Evolutionary conservation across 2,113 vertebrate species (phyloP).

Genomic region (Neodontobutis hainanensis): DNA sequence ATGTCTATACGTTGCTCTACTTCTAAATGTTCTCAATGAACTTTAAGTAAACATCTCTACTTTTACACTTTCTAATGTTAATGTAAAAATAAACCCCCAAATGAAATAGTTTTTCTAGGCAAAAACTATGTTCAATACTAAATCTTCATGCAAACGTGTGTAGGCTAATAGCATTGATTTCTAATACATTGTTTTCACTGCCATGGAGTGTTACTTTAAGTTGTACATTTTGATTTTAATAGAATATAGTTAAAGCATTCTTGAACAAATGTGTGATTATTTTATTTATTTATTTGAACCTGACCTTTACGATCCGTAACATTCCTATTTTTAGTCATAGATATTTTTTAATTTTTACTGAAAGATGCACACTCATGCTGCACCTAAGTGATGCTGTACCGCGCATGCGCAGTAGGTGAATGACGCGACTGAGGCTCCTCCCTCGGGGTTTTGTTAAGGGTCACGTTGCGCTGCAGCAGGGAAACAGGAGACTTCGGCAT

Average conservation of each 20-base stretch:
- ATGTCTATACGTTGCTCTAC: not conserved
- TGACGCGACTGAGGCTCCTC: constrained; percentile 55
- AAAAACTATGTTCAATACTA: too few relatives aligned
- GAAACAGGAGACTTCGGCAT: constrained; percentile 42
- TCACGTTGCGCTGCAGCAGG: constrained; percentile 82
- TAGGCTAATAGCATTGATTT: too few relatives aligned
- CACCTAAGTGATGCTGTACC: not conserved
- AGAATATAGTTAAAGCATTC: too few relatives aligned
- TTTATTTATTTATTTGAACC: not conserved
- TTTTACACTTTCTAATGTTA: too few relatives aligned
- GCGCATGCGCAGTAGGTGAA: constrained; percentile 47
- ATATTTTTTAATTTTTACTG: not conserved
- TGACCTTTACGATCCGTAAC: not conserved
- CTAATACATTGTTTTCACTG: too few relatives aligned
- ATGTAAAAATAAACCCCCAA: too few relatives aligned
- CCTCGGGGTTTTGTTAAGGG: constrained; percentile 65
- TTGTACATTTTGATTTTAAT: too few relatives aligned
- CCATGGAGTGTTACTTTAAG: too few relatives aligned
- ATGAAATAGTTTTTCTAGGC: too few relatives aligned
- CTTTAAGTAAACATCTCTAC: too few relatives aligned
- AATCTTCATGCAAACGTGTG: too few relatives aligned
- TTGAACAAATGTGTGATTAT: too few relatives aligned
- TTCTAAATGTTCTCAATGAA: not conserved
- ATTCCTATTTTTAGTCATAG: not conserved
- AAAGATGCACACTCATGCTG: constrained; percentile 62